Base-by-base conservation (phyloP, 2,113 vertebrate genomes). In the Entomyzon cyanotis region DNA sequence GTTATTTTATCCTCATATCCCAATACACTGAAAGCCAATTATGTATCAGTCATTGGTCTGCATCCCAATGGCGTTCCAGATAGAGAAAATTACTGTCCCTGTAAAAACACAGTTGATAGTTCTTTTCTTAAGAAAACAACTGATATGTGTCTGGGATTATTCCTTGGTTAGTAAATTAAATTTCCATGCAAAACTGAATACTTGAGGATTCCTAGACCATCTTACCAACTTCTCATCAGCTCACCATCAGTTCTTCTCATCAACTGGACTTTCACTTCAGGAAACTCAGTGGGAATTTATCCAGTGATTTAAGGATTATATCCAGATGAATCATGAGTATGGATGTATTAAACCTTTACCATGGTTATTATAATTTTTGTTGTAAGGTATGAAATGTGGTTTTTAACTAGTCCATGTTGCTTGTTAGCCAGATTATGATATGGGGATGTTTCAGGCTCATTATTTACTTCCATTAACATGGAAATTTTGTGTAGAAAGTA, bases 41-140 rank as follows among this genome's bases (percentile, higher is more conserved):
- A 37, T 10, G 52, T 52, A 37, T n/a, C 52, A 46, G 22, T 22
- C 21, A 12, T 3, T 67, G 33, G 12, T 82, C 70, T 76, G 41
- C 23, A 58, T 55, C 46, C 35, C 78, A 74, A 0, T 35, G 8
- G 50, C 31, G 8, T 39, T 76, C 76, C 64, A 84, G 47, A 58
- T 39, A 73, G 0, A 10, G 22, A 90, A 62, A 95, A 82, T 44
- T 58, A 59, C 31, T 31, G 22, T 65, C 39, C 44, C 44, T 78
- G 37, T 52, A 71, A 69, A 83, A 79, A 56, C 23, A n/a, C 6
- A 71, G 37, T n/a, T 75, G 50, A 49, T 24, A 82, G 25, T 55
- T 89, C 5, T 71, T 60, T 83, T 52, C 62, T 56, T 73, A 83
- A 77, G 33, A 65, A 92, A 94, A 91, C 24, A 83, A 15, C 28